A percentile compares a stretch with the other conserved stretches of the same genome.
Conservation (phyloP, 2,888 invertebrate species). For the Orthosia gracilis region DNA sequence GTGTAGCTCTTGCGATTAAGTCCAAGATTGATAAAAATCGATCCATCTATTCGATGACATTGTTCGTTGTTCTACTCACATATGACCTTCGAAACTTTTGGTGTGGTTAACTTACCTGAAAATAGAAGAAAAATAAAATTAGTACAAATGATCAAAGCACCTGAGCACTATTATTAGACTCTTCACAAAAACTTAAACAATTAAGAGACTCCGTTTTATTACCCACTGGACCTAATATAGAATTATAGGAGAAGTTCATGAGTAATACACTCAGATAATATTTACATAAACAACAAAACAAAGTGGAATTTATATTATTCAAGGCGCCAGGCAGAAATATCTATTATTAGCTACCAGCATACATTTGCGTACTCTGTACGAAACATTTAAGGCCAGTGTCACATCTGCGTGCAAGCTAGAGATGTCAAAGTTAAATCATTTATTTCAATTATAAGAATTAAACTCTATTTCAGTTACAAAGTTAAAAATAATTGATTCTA, state of each 20-base stretch:
- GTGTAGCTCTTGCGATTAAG: no score
- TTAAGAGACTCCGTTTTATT: not conserved
- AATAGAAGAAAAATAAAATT: conserved; percentile 11
- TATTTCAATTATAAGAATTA: no score
- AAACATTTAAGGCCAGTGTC: conserved; percentile 31
- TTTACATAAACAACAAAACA: not conserved
- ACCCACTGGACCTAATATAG: not conserved
- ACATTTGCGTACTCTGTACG: not conserved
- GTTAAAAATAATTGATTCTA: no score
- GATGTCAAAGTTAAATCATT: no score
- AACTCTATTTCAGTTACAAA: no score
- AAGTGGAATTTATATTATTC: conserved; percentile 27
- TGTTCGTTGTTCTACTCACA: not conserved
- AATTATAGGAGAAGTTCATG: conserved; percentile 5
- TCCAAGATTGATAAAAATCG: no score
- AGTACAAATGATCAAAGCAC: no score
- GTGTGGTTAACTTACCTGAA: conserved; percentile 49
- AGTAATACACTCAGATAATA: conserved; percentile 16
- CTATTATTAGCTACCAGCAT: not conserved
- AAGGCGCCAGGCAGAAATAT: conserved; percentile 19
- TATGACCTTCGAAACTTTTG: not conserved
- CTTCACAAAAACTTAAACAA: not conserved
- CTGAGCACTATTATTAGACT: not conserved
- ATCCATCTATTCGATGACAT: not conserved
- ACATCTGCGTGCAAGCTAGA: not conserved